Percentiles rank a stretch among this genome's conserved stretches.
Evolutionary conservation across 2,888 invertebrate genomes (phyloP).

Genomic region (Disparrhopalites patrizii): DNA sequence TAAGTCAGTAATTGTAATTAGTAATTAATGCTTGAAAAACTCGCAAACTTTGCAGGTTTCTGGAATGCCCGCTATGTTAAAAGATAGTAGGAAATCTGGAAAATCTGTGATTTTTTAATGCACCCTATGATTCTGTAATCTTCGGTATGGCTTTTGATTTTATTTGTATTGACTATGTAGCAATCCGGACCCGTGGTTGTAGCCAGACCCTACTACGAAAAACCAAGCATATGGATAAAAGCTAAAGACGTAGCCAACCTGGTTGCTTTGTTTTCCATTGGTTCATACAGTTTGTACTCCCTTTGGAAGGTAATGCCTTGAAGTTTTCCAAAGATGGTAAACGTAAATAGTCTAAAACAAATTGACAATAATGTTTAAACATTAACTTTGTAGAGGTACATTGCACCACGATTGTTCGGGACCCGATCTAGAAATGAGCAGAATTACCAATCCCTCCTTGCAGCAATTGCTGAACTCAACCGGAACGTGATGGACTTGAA

Average conservation of each 20-base stretch:
- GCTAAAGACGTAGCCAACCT: constrained; percentile 65
- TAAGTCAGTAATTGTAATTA: no score
- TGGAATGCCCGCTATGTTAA: no score
- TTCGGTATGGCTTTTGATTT: no score
- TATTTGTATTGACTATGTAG: no score
- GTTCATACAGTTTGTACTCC: constrained; percentile 72
- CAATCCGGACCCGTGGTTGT: constrained; percentile 7
- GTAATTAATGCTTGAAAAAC: no score
- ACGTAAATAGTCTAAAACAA: neutral
- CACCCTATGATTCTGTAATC: no score
- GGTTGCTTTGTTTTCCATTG: constrained; percentile 69
- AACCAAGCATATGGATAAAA: constrained; percentile 49
- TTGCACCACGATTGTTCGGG: constrained; percentile 66
- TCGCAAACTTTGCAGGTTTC: no score
- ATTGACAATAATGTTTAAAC: neutral
- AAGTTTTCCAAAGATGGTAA: neutral
- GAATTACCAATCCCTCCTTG: constrained; percentile 42
- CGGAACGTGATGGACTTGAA: constrained; percentile 44
- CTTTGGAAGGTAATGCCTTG: constrained; percentile 67
- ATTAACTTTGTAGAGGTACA: constrained; percentile 57
- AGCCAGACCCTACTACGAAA: constrained; percentile 21
- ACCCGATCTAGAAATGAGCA: constrained; percentile 50
- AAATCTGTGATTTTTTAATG: no score
- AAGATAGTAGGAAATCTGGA: no score
- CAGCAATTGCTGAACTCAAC: constrained; percentile 42